Conservation (phyloP, 2,797 vertebrate species). For the Lagorchestes hirsutus region DNA sequence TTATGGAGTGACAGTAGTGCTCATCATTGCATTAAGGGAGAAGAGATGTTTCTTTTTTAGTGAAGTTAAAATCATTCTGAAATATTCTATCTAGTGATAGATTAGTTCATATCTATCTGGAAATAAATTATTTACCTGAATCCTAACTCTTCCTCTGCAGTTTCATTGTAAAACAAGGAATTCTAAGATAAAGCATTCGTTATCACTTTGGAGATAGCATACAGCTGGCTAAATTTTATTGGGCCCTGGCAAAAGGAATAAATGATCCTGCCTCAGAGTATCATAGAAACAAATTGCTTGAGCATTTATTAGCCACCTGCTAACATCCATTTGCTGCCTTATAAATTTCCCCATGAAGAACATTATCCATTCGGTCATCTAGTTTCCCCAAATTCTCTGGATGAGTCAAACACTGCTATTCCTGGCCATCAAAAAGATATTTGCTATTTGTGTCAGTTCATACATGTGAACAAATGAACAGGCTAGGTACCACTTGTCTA, state of each 20-base stretch:
- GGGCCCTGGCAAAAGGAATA: not conserved
- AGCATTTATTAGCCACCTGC: conserved; percentile 27
- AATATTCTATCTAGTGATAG: not conserved
- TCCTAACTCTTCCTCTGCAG: conserved; percentile 1
- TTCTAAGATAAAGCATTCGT: conserved; percentile 13
- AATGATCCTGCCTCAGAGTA: conserved; percentile 18
- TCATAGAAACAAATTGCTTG: conserved; percentile 41
- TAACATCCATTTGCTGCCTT: conserved; percentile 31
- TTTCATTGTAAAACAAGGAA: conserved; percentile 22
- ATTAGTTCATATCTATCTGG: not conserved
- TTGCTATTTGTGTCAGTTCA: not conserved
- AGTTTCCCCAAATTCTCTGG: conserved; percentile 5
- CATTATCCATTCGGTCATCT: conserved; percentile 6
- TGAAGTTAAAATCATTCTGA: conserved; percentile 48
- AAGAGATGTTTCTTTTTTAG: not conserved
- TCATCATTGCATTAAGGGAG: not conserved
- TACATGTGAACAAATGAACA: not conserved
- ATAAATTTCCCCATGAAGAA: conserved; percentile 23
- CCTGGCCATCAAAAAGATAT: not conserved
- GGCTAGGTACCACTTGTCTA: not conserved
- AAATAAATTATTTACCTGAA: not conserved
- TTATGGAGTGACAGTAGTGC: conserved; percentile 37
- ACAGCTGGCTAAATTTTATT: conserved; percentile 20
- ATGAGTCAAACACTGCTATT: conserved; percentile 13
- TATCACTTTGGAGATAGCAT: not conserved